Conservation (phyloP, 2,113 vertebrate genomes). For the Trematomus loennbergii region DNA sequence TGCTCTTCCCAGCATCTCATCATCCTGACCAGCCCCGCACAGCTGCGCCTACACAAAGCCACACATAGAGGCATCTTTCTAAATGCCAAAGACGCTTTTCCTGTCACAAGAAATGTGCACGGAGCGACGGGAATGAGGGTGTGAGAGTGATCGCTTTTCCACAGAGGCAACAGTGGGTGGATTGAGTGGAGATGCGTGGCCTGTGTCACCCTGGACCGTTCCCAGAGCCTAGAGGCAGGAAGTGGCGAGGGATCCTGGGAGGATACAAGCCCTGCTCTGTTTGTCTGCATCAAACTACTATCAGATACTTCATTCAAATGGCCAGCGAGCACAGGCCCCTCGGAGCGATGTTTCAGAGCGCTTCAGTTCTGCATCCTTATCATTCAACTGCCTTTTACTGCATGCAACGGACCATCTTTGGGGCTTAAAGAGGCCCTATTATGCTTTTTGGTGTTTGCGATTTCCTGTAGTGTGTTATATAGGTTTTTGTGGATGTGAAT, state of each 20-base stretch:
- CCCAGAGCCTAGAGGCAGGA: constrained; percentile 80
- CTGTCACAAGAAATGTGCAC: constrained; percentile 57
- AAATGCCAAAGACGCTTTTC: constrained; percentile 74
- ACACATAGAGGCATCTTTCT: constrained; percentile 70
- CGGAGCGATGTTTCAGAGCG: constrained; percentile 40
- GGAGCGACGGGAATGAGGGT: constrained; percentile 59
- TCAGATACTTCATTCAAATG: constrained; percentile 80
- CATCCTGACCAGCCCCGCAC: constrained; percentile 57
- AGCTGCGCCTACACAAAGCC: constrained; percentile 78
- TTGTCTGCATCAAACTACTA: constrained; percentile 69
- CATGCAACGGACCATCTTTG: constrained; percentile 15
- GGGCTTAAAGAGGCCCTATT: neutral
- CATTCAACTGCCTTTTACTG: constrained; percentile 40
- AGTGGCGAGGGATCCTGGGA: constrained; percentile 74
- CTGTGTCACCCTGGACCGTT: constrained; percentile 77
- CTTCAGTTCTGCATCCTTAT: constrained; percentile 13
- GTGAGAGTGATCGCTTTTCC: constrained; percentile 57
- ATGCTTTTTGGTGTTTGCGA: too few species aligned
- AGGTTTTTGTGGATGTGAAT: too few species aligned
- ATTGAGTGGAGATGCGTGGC: constrained; percentile 82
- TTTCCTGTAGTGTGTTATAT: too few species aligned
- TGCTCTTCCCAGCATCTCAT: constrained; percentile 67
- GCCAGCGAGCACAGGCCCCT: constrained; percentile 39
- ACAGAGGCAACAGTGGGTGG: constrained; percentile 78
- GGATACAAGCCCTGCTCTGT: constrained; percentile 82